Conservation (phyloP, 2,797 vertebrate species). For the Clarias laeviceps region DNA sequence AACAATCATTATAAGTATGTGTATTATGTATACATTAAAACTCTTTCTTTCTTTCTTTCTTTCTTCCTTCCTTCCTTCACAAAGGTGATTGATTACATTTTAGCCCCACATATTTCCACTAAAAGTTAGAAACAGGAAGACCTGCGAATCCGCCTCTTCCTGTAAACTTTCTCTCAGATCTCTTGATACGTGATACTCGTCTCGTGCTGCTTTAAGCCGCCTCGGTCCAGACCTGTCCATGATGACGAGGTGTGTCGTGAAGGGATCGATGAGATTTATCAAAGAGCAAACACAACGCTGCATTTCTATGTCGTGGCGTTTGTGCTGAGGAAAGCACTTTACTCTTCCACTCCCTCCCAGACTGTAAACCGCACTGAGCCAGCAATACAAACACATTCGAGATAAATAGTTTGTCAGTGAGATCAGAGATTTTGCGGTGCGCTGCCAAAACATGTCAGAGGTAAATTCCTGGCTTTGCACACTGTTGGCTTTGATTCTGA, state of each 20-base stretch:
- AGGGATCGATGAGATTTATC: slow-evolving; percentile 9
- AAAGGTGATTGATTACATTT: background rate
- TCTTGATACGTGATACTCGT: too few species aligned
- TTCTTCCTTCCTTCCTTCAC: background rate
- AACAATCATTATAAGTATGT: too few species aligned
- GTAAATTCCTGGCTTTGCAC: slow-evolving; percentile 35
- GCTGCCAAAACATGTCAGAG: slow-evolving; percentile 40
- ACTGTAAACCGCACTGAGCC: background rate
- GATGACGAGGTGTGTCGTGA: background rate
- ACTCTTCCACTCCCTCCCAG: background rate
- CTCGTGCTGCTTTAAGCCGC: background rate
- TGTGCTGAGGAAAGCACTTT: slow-evolving; percentile 1
- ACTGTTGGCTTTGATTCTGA: slow-evolving; percentile 35
- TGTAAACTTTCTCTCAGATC: too few species aligned
- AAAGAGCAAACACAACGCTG: background rate
- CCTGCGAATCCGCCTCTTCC: background rate
- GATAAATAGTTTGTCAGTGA: slow-evolving; percentile 24
- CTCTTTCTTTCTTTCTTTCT: background rate
- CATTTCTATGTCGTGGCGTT: background rate
- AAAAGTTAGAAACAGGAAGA: background rate
- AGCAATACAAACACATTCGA: background rate
- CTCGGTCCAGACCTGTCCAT: background rate
- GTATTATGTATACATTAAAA: too few species aligned
- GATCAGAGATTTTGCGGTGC: slow-evolving; percentile 18
- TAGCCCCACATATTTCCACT: background rate